Conservation (phyloP, 1,140 invertebrate genomes). For the Eueides isabella region DNA sequence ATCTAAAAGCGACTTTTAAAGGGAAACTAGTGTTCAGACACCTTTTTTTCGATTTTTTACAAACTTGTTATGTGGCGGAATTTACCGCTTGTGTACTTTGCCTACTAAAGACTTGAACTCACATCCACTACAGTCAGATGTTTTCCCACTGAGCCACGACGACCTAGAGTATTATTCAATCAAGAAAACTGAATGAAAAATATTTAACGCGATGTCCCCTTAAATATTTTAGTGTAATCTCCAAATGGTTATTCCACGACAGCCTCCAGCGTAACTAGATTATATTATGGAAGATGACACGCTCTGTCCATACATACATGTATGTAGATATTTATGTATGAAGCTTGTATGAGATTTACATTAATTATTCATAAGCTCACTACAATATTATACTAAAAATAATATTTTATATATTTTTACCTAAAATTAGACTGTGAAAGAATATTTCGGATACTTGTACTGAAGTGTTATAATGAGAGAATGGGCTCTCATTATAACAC, state of each 20-base stretch:
- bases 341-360: neutral
- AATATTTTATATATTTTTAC: neutral
- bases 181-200: neutral
- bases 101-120: too few species aligned
- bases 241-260: conserved; percentile 5
- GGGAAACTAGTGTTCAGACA: too few species aligned
- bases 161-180: neutral
- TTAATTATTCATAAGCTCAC: conserved; percentile 1
- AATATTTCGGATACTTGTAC: too few species aligned
- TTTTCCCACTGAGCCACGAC: too few species aligned
- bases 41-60: too few species aligned
- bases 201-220: neutral
- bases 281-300: neutral
- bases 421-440: neutral
- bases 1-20: too few species aligned
- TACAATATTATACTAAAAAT: neutral
- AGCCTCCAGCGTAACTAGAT: conserved; percentile 4
- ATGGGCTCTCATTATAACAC: too few species aligned
- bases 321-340: neutral
- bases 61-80: too few species aligned
- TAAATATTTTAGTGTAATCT: conserved; percentile 17
- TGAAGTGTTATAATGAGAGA: too few species aligned
- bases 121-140: too few species aligned
- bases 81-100: too few species aligned
- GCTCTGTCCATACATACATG: conserved; percentile 2